Percentiles rank a stretch among this genome's conserved stretches.
Evolutionary conservation across 1,140 invertebrate genomes (phyloP).

Genomic region (Heterodera schachtii): DNA sequence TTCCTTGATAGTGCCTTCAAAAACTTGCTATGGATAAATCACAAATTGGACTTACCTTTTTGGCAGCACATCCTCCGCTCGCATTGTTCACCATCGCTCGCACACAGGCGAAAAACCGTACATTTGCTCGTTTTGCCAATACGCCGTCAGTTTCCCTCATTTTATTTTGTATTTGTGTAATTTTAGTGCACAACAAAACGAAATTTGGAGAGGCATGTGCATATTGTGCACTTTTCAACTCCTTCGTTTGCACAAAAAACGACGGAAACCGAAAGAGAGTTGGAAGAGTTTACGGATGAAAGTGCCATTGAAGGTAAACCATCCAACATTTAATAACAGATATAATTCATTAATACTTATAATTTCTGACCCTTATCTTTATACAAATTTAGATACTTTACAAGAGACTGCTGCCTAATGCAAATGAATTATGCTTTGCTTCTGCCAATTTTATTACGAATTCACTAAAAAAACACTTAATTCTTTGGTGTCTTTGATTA

Average conservation of each 20-base stretch:
- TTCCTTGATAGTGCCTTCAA: no score
- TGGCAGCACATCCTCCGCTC: conserved; percentile 55
- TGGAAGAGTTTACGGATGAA: no score
- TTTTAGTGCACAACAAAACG: conserved; percentile 73
- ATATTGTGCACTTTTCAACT: conserved; percentile 47
- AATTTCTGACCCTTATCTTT: no score
- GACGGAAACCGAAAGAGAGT: neutral
- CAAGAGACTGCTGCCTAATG: no score
- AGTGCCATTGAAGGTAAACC: no score
- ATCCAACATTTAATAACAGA: no score
- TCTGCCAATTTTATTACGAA: no score
- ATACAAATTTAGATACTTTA: no score
- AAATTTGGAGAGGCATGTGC: conserved; percentile 60
- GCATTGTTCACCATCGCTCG: conserved; percentile 53
- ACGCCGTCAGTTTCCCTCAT: conserved; percentile 70
- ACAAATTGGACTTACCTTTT: conserved; percentile 30
- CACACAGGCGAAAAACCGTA: conserved; percentile 98
- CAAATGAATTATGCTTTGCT: no score
- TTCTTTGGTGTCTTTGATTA: no score
- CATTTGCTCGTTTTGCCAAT: conserved; percentile 89
- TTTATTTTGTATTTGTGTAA: neutral
- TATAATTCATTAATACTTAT: no score
- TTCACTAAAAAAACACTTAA: no score
- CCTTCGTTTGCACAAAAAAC: neutral
- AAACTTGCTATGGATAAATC: neutral